phyloP scores from a whole-genome alignment of 2,113 vertebrate genomes.

The Dicrurus megarhynchus region DNA sequence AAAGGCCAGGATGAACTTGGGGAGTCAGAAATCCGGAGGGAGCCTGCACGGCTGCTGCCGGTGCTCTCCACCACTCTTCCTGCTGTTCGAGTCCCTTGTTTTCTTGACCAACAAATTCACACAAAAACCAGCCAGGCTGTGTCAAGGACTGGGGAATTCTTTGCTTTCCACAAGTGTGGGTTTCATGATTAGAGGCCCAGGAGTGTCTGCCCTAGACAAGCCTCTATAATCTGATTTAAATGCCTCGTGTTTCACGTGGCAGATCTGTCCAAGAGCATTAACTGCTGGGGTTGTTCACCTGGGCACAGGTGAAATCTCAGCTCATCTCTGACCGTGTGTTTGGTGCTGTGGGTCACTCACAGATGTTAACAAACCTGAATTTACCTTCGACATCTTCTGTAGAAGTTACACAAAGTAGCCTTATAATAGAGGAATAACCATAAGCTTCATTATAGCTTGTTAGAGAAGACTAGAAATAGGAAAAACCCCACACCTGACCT shows the following conservation, averaged over 20 bases:
- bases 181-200: not conserved
- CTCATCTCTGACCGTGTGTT: not conserved
- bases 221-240: not conserved
- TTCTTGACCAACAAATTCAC: not conserved
- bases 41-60: accelerated
- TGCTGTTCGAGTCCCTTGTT: not conserved
- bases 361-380: not conserved
- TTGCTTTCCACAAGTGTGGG: not conserved
- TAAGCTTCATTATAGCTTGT: not conserved
- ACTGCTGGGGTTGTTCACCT: not conserved
- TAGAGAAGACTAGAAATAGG: not conserved
- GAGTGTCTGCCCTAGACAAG: not conserved
- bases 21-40: not conserved
- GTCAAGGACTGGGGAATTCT: not conserved
- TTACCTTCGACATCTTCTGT: not conserved
- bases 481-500: not conserved
- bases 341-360: not conserved
- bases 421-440: not conserved
- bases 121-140: not conserved
- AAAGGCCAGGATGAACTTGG: not conserved
- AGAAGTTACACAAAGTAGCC: not conserved
- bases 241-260: not conserved
- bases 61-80: not conserved
- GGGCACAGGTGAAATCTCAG: not conserved
- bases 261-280: not conserved